These are phyloP conservation scores for Heliornis fulica DNA, from an alignment of 2,113 vertebrate species.

Conservation along the genomic window DNA sequence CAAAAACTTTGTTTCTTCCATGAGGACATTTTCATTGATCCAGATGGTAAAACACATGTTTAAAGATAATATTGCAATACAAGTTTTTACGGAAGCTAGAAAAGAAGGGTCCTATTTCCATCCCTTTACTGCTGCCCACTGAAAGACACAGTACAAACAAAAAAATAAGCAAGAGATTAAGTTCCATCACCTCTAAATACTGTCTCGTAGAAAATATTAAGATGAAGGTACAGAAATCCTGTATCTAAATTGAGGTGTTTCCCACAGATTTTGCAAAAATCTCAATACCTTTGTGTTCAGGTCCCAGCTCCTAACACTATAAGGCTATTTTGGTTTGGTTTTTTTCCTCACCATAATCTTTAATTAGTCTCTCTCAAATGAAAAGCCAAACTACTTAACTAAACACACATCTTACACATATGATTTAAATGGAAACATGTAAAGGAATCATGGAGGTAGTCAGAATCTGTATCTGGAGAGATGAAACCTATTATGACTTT, in stretches of 20 bases:
- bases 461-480: background rate
- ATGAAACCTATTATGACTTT: background rate
- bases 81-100: background rate
- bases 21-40: background rate
- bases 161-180: background rate
- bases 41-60: background rate
- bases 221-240: background rate
- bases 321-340: background rate
- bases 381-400: background rate
- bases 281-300: background rate
- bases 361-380: background rate
- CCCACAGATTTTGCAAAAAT: background rate
- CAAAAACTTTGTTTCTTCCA: background rate
- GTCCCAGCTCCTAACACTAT: background rate
- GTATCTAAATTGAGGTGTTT: background rate
- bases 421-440: background rate
- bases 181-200: background rate
- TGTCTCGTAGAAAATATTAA: background rate
- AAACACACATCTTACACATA: background rate
- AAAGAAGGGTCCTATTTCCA: background rate
- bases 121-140: background rate
- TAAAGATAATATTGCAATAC: background rate
- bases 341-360: background rate
- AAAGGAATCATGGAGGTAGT: background rate
- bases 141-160: background rate